Evolutionary conservation across 2,797 vertebrate species (phyloP).

Genomic region (Sebastes trivittatus): DNA sequence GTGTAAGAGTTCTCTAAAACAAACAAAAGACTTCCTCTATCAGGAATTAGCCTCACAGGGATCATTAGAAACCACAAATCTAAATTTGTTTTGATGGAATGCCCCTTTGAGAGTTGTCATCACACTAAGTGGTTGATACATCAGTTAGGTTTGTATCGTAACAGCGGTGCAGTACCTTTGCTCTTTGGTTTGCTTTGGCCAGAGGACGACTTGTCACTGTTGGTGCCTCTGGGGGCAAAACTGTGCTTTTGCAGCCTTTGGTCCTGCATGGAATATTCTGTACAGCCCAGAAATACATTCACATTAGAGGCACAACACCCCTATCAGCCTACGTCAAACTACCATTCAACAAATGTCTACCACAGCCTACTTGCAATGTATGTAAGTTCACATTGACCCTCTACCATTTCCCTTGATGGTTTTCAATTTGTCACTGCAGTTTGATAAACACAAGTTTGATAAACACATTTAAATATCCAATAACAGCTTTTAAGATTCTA

Average conservation of each 20-base stretch:
- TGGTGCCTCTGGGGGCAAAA: slow-evolving; percentile 89
- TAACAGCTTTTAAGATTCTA: not conserved
- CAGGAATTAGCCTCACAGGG: no score
- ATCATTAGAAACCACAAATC: not conserved
- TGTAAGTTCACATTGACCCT: not conserved
- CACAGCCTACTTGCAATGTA: not conserved
- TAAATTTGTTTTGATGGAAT: slow-evolving; percentile 15
- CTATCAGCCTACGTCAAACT: not conserved
- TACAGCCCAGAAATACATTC: slow-evolving; percentile 58
- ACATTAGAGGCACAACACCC: slow-evolving; percentile 52
- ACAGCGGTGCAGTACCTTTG: slow-evolving; percentile 86
- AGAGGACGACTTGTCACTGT: slow-evolving; percentile 89
- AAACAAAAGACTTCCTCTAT: not conserved
- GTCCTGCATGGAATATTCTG: slow-evolving; percentile 89
- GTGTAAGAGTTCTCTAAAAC: not conserved
- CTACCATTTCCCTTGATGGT: not conserved
- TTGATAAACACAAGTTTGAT: not conserved
- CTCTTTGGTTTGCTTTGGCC: slow-evolving; percentile 96
- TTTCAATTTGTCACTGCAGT: not conserved
- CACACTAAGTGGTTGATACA: not conserved
- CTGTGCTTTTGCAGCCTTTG: slow-evolving; percentile 92
- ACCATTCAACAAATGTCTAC: not conserved
- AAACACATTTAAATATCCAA: not conserved
- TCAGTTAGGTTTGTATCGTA: slow-evolving; percentile 25
- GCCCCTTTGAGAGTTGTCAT: slow-evolving; percentile 8